Evolutionary conservation across 2,113 vertebrate genomes (phyloP).

Genomic region (Chloropsis hardwickii): DNA sequence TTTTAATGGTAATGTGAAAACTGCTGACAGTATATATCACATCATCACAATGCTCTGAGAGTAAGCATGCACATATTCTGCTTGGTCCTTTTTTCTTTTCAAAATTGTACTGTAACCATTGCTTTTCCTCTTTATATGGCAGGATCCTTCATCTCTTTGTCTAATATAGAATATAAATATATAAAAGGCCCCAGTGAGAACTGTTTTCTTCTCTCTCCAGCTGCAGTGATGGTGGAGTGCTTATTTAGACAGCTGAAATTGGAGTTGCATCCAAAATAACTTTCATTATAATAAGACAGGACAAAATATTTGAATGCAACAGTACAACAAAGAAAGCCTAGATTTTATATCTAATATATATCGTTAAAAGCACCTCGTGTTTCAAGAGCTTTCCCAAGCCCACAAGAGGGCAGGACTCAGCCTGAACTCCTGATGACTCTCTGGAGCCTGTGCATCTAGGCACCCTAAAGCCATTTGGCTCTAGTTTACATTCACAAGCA

Average conservation of each 20-base stretch:
- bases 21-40: not conserved
- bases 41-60: not conserved
- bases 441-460: not conserved
- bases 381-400: not conserved
- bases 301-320: not conserved
- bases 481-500: not conserved
- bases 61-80: fast-evolving
- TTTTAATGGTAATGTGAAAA: not conserved
- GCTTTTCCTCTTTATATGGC: not conserved
- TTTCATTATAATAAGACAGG: not conserved
- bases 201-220: not conserved
- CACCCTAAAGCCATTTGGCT: not conserved
- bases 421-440: not conserved
- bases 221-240: not conserved
- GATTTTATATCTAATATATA: not conserved
- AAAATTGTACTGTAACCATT: not conserved
- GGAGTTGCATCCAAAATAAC: not conserved
- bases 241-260: not conserved
- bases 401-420: not conserved
- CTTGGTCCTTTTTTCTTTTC: not conserved
- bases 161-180: not conserved
- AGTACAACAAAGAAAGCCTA: not conserved
- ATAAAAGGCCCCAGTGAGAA: not conserved
- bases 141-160: not conserved
- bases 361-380: fast-evolving